Conservation (phyloP, 2,113 vertebrate genomes). For the Hypomesus transpacificus region DNA sequence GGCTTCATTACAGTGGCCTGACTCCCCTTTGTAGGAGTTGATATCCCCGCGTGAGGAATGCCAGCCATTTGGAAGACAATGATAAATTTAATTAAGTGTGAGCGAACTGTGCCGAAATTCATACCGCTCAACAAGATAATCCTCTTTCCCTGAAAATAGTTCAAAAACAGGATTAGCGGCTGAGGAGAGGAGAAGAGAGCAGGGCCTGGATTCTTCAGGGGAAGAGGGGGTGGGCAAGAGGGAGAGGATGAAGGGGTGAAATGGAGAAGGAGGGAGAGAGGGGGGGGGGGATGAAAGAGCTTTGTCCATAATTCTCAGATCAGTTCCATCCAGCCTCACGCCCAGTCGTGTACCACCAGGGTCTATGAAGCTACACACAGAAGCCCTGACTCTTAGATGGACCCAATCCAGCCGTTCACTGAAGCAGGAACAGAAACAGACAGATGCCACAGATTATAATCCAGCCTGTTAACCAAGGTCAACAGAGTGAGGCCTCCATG, state of each 20-base stretch:
- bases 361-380: too few relatives aligned
- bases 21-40: constrained; percentile 42
- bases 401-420: too few relatives aligned
- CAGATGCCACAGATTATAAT: too few relatives aligned
- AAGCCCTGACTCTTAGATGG: too few relatives aligned
- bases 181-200: constrained; percentile 9
- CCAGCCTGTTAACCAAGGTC: too few relatives aligned
- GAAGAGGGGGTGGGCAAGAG: constrained; percentile 15
- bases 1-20: constrained; percentile 58
- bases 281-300: constrained; percentile 5
- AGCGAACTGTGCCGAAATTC: constrained; percentile 51
- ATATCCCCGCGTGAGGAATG: constrained; percentile 41
- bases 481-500: too few relatives aligned
- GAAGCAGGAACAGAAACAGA: too few relatives aligned
- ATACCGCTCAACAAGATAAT: constrained; percentile 51
- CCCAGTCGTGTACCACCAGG: too few relatives aligned
- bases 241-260: neutral
- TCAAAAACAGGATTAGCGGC: constrained; percentile 58
- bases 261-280: constrained; percentile 23
- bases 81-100: constrained; percentile 67
- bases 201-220: neutral
- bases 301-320: neutral
- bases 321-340: neutral
- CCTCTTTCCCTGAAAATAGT: constrained; percentile 58
- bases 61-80: constrained; percentile 60